Evolutionary conservation across 2,888 invertebrate genomes (phyloP).

Genomic region (Cheilosia vernalis): DNA sequence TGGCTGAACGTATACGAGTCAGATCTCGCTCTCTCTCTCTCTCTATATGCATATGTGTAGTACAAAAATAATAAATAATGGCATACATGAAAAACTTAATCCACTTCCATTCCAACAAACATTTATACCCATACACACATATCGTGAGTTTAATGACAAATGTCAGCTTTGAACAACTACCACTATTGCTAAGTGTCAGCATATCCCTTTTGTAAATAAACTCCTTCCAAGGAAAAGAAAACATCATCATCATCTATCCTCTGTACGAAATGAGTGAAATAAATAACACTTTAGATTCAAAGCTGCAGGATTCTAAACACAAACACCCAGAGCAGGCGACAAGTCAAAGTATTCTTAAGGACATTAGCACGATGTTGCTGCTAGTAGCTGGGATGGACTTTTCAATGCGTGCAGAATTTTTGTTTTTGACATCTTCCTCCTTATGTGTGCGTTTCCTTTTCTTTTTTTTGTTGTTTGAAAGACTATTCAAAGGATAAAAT

Average conservation of each 20-base stretch:
- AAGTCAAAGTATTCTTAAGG: slow-evolving; percentile 71
- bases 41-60: not conserved
- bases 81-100: slow-evolving; percentile 61
- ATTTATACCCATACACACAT: slow-evolving; percentile 9
- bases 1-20: not conserved
- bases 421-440: slow-evolving; percentile 46
- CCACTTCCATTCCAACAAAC: slow-evolving; percentile 29
- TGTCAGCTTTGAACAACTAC: slow-evolving; percentile 71
- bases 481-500: slow-evolving; percentile 60
- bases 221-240: slow-evolving; percentile 37
- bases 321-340: slow-evolving; percentile 31
- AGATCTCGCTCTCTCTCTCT: not conserved
- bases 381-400: slow-evolving; percentile 58
- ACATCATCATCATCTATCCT: slow-evolving; percentile 49
- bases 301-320: slow-evolving; percentile 63
- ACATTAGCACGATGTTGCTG: slow-evolving; percentile 63
- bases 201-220: slow-evolving; percentile 68
- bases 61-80: slow-evolving; percentile 58
- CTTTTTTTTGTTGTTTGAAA: slow-evolving; percentile 29
- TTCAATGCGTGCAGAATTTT: slow-evolving; percentile 66
- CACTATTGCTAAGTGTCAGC: slow-evolving; percentile 68
- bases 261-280: slow-evolving; percentile 57
- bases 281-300: slow-evolving; percentile 71
- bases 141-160: slow-evolving; percentile 68
- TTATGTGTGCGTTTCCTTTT: not conserved